A percentile compares a stretch with the other conserved stretches of the same genome.
These are phyloP conservation scores for Elanoides forficatus DNA, from an alignment of 2,113 vertebrate species.

Conservation along the genomic window DNA sequence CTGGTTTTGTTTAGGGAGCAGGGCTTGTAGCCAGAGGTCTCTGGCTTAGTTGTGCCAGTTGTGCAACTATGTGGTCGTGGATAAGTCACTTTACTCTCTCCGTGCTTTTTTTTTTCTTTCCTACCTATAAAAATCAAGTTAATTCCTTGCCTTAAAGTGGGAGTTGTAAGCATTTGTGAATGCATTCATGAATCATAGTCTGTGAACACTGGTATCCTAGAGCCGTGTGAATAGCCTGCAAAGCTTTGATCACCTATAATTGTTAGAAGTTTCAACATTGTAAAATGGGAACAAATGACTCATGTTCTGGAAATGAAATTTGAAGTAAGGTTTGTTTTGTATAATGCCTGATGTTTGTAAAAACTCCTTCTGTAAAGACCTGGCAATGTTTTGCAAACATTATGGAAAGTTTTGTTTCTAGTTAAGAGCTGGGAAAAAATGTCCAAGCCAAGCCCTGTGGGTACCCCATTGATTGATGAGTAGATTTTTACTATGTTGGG, in stretches of 20 bases:
- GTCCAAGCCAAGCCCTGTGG: neutral
- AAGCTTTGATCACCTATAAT: neutral
- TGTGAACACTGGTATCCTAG: neutral
- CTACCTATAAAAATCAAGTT: slow-evolving; percentile 11
- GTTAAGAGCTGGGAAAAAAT: neutral
- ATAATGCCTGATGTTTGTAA: neutral
- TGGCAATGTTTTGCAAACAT: neutral
- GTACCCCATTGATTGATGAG: neutral
- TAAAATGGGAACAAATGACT: slow-evolving; percentile 24
- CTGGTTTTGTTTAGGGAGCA: neutral
- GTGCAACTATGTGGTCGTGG: neutral
- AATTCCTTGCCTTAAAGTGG: neutral
- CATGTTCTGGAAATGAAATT: neutral
- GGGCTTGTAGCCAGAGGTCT: neutral
- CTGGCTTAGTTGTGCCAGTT: neutral
- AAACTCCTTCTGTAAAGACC: neutral
- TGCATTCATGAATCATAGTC: slow-evolving; percentile 18
- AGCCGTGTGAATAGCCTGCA: neutral
- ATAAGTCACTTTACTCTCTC: neutral
- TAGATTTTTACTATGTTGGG: neutral
- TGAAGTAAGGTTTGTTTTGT: neutral
- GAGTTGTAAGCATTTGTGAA: neutral
- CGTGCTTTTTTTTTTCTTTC: neutral
- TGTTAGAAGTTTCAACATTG: neutral
- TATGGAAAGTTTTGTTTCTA: neutral